phyloP scores from a whole-genome alignment of 2,113 vertebrate genomes.

The Maccullochella peelii region DNA sequence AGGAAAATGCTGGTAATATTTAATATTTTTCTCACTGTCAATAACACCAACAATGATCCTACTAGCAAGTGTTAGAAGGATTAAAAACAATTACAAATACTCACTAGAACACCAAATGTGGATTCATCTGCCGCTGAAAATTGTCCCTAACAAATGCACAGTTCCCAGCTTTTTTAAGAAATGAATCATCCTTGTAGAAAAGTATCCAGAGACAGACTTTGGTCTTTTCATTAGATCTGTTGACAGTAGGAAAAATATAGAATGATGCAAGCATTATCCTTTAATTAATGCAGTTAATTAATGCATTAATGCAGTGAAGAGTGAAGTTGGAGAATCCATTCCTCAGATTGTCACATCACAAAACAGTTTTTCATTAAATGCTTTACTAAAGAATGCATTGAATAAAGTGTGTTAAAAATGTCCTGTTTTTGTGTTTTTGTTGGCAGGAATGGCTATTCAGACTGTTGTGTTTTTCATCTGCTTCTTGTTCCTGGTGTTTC shows the following conservation, averaged over 20 bases:
- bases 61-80: neutral
- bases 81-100: no score
- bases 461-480: slow-evolving; percentile 91
- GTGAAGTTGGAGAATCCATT: neutral
- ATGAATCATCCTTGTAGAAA: neutral
- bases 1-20: neutral
- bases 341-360: neutral
- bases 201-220: neutral
- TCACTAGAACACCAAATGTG: neutral
- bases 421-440: neutral
- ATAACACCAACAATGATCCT: no score
- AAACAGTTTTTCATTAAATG: neutral
- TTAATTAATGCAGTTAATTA: neutral
- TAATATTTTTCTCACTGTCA: neutral
- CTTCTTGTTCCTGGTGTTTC: slow-evolving; percentile 85
- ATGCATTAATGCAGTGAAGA: neutral
- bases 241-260: neutral
- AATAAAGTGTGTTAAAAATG: neutral
- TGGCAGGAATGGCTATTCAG: slow-evolving; percentile 89
- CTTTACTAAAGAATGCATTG: neutral
- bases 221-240: neutral
- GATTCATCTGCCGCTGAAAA: neutral
- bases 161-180: neutral
- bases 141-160: neutral
- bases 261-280: neutral